Percentiles rank a stretch among this genome's conserved stretches.
Conservation (phyloP, 2,888 invertebrate species). For the Drosophila demipolita region DNA sequence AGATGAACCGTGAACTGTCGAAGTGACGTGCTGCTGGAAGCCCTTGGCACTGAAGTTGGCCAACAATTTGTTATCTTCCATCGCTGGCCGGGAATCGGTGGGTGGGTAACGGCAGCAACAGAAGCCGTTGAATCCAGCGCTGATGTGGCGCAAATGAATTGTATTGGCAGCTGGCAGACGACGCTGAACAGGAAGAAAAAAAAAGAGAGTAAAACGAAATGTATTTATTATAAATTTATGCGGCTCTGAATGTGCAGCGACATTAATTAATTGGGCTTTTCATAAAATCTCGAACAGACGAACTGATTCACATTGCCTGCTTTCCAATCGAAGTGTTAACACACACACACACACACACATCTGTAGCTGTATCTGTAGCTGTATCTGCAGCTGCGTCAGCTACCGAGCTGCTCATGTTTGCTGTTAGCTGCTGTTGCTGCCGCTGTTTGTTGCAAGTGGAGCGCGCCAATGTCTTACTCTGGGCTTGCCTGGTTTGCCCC, state of each 20-base stretch:
- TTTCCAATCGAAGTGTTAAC: conserved; percentile 50
- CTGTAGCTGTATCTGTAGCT: conserved; percentile 51
- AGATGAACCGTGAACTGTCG: conserved; percentile 20
- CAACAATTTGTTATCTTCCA: conserved; percentile 67
- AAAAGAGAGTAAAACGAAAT: neutral
- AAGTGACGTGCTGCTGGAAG: conserved; percentile 26
- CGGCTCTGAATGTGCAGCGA: conserved; percentile 47
- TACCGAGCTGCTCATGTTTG: conserved; percentile 62
- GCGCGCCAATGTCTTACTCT: conserved; percentile 63
- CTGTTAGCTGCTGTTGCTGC: conserved; percentile 42
- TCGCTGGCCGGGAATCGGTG: conserved; percentile 26
- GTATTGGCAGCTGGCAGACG: conserved; percentile 74
- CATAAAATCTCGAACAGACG: conserved; percentile 59
- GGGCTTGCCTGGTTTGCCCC: conserved; percentile 16
- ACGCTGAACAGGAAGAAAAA: conserved; percentile 18
- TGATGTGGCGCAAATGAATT: conserved; percentile 77
- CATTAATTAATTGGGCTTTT: conserved; percentile 78
- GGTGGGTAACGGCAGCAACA: conserved; percentile 24
- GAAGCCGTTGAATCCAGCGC: conserved; percentile 5
- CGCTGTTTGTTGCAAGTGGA: conserved; percentile 17
- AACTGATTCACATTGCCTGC: conserved; percentile 19
- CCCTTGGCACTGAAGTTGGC: conserved; percentile 25
- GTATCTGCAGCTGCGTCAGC: conserved; percentile 46
- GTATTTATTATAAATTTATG: conserved; percentile 73
- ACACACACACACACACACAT: conserved; percentile 50